A percentile compares a stretch with the other conserved stretches of the same genome.
phyloP scores from a whole-genome alignment of 1,140 invertebrate genomes.

The Artemia franciscana region DNA sequence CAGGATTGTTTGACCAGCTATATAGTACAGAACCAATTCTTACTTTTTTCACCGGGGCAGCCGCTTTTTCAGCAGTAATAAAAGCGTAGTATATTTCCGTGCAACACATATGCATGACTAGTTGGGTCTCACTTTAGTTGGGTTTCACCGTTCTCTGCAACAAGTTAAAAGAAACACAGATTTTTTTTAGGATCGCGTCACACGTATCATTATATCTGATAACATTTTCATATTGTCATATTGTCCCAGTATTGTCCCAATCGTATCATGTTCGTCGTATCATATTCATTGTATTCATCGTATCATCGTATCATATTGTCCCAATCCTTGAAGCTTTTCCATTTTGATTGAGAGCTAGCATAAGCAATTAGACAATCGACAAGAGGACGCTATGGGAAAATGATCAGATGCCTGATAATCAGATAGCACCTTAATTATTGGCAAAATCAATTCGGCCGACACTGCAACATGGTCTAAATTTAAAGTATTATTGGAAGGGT shows the following conservation, averaged over 20 bases:
- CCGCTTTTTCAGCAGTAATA: not conserved
- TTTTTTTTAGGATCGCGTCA: not conserved
- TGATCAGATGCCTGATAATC: not conserved
- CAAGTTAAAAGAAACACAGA: not conserved
- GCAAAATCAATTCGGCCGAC: not conserved
- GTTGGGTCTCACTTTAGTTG: not conserved
- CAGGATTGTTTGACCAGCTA: not conserved
- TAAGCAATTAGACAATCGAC: not conserved
- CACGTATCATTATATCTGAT: not conserved
- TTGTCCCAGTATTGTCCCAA: no score
- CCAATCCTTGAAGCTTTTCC: not conserved
- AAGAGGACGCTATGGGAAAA: not conserved
- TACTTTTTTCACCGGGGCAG: not conserved
- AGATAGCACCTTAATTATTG: not conserved
- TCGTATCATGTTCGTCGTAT: no score
- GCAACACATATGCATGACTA: not conserved
- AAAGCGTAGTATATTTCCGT: not conserved
- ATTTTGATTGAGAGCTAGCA: not conserved
- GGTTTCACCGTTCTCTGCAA: not conserved
- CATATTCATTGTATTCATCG: no score
- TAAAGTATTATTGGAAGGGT: not conserved
- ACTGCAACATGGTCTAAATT: not conserved
- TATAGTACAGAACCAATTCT: not conserved
- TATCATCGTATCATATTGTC: no score
- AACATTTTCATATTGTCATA: no score